Base-by-base conservation (phyloP, 1,140 invertebrate genomes). In the Ips typographus region DNA sequence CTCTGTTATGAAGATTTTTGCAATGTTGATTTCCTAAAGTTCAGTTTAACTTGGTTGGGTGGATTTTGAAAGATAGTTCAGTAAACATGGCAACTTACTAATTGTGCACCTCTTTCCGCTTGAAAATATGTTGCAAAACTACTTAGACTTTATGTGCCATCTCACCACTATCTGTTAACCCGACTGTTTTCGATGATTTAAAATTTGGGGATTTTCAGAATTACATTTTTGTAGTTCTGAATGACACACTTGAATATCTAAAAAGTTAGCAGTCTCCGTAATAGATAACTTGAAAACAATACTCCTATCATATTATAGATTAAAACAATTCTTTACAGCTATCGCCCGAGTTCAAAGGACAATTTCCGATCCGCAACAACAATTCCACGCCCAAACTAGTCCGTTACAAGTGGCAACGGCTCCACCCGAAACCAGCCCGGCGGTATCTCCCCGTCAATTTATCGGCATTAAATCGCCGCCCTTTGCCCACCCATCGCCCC, bases 281-380 rank as follows among this genome's bases (percentile, higher is more conserved):
- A 22, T 22, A 22, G 22, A 22, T 22, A 22, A 22, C 22, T 22
- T 22, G 22, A 22, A 22, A 22, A 22, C 22, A 22, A 22, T 22
- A 22, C 22, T 22, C 22, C 22, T 22, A 22, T 22, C 22, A 22
- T 22, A 22, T 22, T 47, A n/a, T n/a, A 47, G 7, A 8, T 37
- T 55, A 38, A 55, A 55, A 55, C 8, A 55, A 6, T 22, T 55
- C 53, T 64, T 71, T 71, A 5, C 60, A 86, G 85, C 82, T 47
- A 85, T 87, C 68, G 82, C 83, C 6, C 78, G 84, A 77, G 85
- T 86, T 51, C 85, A 87, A 60, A 80, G 85, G 49, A 83, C 83
- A 75, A 82, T 87, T 40, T 82, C 78, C 37, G 83, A 79, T 57
- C 77, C 80, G 65, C 73, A 81, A 41, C 76, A 79, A 69, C 77